Conservation (phyloP, 2,888 invertebrate species). For the Thyatira batis region DNA sequence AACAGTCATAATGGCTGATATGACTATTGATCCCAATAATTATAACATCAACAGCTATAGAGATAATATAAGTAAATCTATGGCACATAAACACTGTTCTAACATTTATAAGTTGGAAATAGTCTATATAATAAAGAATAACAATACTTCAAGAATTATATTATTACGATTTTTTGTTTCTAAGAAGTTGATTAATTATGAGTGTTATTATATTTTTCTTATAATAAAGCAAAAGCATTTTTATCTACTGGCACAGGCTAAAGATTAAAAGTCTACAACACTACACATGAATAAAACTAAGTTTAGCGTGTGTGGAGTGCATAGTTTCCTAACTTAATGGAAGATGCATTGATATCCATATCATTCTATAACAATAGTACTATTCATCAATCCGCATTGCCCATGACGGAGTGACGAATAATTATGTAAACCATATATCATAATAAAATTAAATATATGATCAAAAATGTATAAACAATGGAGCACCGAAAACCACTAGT, state of each 20-base stretch:
- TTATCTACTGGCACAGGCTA: background rate
- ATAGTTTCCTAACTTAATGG: conserved; percentile 24
- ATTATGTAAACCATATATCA: conserved; percentile 28
- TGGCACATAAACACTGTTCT: conserved; percentile 19
- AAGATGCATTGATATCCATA: conserved; percentile 34
- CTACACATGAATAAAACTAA: conserved; percentile 28
- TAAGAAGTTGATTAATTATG: background rate
- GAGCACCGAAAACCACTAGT: conserved; percentile 49
- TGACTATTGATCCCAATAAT: conserved; percentile 62
- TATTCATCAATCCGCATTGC: conserved; percentile 80
- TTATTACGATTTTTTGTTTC: background rate
- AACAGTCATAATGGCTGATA: conserved; percentile 81
- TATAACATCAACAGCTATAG: conserved; percentile 43
- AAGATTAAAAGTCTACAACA: conserved; percentile 13
- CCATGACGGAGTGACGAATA: conserved; percentile 76
- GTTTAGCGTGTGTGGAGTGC: conserved; percentile 40
- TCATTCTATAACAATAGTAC: conserved; percentile 29
- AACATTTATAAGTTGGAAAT: conserved; percentile 3
- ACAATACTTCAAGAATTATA: background rate
- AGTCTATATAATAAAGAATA: background rate
- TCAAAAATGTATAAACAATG: conserved; percentile 36
- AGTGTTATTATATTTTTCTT: background rate
- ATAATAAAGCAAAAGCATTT: background rate
- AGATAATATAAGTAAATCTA: conserved; percentile 20
- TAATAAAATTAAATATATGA: background rate